phyloP scores from a whole-genome alignment of 2,113 vertebrate species.

The Caranx ignobilis region DNA sequence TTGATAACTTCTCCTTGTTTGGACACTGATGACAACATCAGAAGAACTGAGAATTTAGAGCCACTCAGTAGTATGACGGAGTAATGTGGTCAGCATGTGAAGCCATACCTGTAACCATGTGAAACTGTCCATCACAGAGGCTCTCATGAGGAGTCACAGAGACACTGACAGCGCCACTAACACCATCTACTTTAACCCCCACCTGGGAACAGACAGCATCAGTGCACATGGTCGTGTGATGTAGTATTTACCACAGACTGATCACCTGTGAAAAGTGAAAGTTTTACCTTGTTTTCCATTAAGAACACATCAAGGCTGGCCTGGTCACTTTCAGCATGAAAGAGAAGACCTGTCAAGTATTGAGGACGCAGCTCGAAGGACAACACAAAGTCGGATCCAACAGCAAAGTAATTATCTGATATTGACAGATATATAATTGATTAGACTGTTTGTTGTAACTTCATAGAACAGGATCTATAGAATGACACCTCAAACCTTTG shows the following conservation, averaged over 20 bases:
- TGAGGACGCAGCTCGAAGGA: conserved; percentile 86
- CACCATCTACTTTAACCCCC: conserved; percentile 80
- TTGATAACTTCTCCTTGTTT: conserved; percentile 74
- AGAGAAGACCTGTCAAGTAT: conserved; percentile 83
- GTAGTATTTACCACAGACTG: background rate
- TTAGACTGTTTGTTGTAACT: background rate
- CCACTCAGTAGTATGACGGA: background rate
- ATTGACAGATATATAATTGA: conserved; percentile 26
- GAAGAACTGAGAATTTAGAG: background rate
- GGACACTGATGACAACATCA: conserved; percentile 79
- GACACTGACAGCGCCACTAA: conserved; percentile 72
- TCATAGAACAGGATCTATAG: background rate
- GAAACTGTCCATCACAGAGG: conserved; percentile 87
- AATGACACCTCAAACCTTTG: conserved; percentile 78
- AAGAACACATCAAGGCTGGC: conserved; percentile 85
- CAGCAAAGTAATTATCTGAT: conserved; percentile 78
- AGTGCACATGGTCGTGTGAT: background rate
- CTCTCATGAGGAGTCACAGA: conserved; percentile 80
- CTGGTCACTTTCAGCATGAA: conserved; percentile 77
- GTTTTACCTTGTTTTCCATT: conserved; percentile 84
- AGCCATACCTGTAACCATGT: conserved; percentile 86
- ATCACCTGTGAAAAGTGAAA: background rate
- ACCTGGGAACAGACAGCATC: conserved; percentile 80
- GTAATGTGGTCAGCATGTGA: background rate
- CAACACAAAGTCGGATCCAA: conserved; percentile 84